Percentiles rank a stretch among this genome's conserved stretches.
These are phyloP conservation scores for Phocoena phocoena DNA, from an alignment of 2,113 vertebrate genomes.

Conservation along the genomic window DNA sequence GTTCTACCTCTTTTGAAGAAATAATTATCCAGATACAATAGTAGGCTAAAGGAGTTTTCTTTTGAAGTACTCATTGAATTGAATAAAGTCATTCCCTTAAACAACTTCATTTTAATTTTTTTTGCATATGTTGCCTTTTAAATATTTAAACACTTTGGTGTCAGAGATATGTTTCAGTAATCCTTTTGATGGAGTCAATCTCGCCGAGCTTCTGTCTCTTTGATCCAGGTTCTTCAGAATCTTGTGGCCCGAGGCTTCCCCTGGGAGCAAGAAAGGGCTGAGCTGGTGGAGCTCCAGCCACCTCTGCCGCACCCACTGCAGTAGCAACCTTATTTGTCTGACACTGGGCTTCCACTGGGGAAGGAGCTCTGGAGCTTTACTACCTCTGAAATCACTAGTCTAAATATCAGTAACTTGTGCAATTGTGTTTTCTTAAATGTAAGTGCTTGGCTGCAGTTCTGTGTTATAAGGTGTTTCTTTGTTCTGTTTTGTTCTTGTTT, in stretches of 20 bases:
- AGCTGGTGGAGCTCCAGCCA: background rate
- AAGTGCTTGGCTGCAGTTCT: background rate
- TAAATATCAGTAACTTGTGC: background rate
- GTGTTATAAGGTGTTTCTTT: background rate
- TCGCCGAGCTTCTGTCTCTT: background rate
- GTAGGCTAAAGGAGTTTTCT: background rate
- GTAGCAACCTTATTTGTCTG: background rate
- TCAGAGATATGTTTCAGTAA: background rate
- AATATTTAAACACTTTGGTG: background rate
- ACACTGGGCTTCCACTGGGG: background rate
- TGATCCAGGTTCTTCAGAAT: background rate
- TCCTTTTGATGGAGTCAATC: background rate
- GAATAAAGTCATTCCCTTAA: background rate
- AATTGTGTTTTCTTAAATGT: background rate
- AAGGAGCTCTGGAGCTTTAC: background rate
- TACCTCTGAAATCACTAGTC: background rate
- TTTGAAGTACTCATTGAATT: background rate
- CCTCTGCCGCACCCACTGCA: rapidly evolving
- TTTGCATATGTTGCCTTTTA: background rate
- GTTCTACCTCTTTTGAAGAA: background rate
- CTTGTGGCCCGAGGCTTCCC: background rate
- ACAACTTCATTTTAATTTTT: background rate
- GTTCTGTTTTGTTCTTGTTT: background rate
- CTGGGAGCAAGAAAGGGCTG: background rate
- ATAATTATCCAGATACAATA: background rate